Evolutionary conservation across 2,797 vertebrate genomes (phyloP).

Genomic region (Clarias fuscus): DNA sequence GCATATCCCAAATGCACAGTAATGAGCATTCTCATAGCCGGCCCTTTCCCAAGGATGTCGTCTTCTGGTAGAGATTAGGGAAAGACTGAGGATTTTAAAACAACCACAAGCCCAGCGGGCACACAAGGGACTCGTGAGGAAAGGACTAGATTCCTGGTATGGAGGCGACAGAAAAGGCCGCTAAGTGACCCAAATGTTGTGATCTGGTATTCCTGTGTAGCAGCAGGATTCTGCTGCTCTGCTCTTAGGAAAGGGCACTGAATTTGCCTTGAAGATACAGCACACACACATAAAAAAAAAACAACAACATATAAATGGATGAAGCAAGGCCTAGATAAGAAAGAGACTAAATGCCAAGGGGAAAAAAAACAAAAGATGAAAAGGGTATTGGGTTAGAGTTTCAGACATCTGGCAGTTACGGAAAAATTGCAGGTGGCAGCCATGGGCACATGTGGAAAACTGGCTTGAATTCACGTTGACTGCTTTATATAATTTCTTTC

Average conservation of each 20-base stretch:
- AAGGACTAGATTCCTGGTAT: constrained; percentile 23
- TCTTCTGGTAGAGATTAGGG: constrained; percentile 1
- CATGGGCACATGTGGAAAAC: background rate
- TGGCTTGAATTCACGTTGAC: constrained; percentile 11
- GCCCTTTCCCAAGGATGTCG: constrained; percentile 31
- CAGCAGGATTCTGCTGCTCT: constrained; percentile 8
- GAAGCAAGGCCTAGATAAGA: constrained; percentile 13
- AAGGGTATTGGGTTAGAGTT: constrained; percentile 25
- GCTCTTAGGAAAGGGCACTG: constrained; percentile 40
- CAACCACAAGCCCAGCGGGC: constrained; percentile 10
- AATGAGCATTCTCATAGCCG: constrained; percentile 13
- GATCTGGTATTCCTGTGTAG: constrained; percentile 13
- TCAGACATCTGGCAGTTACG: background rate
- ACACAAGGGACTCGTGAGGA: constrained; percentile 1
- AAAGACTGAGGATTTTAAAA: background rate
- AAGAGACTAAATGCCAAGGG: constrained; percentile 38
- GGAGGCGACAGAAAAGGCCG: background rate
- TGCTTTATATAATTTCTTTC: background rate
- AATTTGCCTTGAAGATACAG: background rate
- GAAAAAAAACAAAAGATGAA: constrained; percentile 17
- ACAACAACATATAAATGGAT: constrained; percentile 18
- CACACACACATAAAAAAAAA: background rate
- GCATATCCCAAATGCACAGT: constrained; percentile 16
- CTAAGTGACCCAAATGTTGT: constrained; percentile 8
- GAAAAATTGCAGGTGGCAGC: background rate